A percentile compares a stretch with the other conserved stretches of the same genome.
phyloP scores from a whole-genome alignment of 2,113 vertebrate species.

The Eolophus roseicapilla region DNA sequence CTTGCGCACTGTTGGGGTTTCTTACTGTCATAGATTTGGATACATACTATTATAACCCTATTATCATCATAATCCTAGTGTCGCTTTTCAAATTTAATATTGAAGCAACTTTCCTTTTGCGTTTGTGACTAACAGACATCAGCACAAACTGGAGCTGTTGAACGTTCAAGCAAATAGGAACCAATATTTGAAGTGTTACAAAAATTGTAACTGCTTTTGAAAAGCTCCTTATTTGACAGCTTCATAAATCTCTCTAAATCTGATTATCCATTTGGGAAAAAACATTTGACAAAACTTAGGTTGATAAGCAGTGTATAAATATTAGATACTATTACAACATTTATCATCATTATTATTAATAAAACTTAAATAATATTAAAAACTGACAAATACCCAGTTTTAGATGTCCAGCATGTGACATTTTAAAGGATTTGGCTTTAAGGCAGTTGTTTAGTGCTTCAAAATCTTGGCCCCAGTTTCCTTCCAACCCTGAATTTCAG shows the following conservation, averaged over 20 bases:
- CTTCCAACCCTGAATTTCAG: background rate
- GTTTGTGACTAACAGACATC: background rate
- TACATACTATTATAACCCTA: background rate
- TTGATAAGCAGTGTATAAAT: background rate
- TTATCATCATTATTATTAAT: background rate
- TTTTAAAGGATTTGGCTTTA: background rate
- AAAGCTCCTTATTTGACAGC: background rate
- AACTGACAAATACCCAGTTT: background rate
- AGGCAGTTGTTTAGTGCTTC: background rate
- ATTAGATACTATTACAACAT: background rate
- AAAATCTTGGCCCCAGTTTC: slow-evolving; percentile 14
- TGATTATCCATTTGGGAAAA: background rate
- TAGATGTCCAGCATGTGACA: background rate
- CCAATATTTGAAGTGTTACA: background rate
- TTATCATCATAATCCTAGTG: background rate
- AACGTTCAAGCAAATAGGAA: background rate
- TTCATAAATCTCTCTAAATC: background rate
- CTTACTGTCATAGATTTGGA: background rate
- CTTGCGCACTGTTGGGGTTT: background rate
- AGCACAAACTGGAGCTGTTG: background rate
- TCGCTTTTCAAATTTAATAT: background rate
- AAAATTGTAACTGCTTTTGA: background rate
- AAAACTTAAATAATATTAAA: background rate
- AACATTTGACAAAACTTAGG: background rate
- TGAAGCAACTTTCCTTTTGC: background rate